Conservation (phyloP, 2,797 vertebrate genomes). For the Esox masquinongy region DNA sequence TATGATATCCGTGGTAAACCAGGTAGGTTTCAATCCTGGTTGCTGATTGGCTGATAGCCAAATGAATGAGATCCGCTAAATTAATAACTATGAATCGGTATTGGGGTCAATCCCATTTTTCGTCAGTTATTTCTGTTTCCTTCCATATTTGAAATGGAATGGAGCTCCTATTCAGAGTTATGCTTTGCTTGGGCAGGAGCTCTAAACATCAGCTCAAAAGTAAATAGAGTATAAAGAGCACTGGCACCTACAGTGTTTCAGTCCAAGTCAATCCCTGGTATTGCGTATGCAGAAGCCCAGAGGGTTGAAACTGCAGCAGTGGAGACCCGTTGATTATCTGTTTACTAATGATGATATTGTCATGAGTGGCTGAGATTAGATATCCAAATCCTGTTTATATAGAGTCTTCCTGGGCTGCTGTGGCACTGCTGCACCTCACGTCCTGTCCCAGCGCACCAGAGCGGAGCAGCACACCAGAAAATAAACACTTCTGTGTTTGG, state of each 20-base stretch:
- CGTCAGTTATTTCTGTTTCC: neutral
- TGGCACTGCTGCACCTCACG: slow-evolving; percentile 40
- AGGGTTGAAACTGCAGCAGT: slow-evolving; percentile 9
- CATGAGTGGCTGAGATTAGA: slow-evolving; percentile 58
- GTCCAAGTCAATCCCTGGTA: neutral
- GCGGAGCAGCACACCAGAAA: neutral
- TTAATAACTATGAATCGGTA: neutral
- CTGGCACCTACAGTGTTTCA: too few relatives aligned
- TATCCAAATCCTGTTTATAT: slow-evolving; percentile 64
- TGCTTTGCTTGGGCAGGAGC: too few relatives aligned
- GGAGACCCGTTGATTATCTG: slow-evolving; percentile 58
- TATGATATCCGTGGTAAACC: too few relatives aligned
- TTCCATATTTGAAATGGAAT: neutral
- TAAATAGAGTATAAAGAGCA: too few relatives aligned
- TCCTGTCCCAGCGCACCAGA: slow-evolving; percentile 44
- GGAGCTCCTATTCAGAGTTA: neutral
- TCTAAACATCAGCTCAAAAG: too few relatives aligned
- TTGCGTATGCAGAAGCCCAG: neutral
- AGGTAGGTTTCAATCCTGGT: too few relatives aligned
- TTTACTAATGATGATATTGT: slow-evolving; percentile 59
- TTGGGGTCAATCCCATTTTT: neutral
- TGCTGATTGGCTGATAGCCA: too few relatives aligned
- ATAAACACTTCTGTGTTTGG: neutral
- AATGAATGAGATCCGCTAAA: too few relatives aligned
- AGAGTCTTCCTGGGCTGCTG: slow-evolving; percentile 52